These are phyloP conservation scores for Cydia amplana DNA, from an alignment of 1,140 invertebrate species.

Conservation along the genomic window DNA sequence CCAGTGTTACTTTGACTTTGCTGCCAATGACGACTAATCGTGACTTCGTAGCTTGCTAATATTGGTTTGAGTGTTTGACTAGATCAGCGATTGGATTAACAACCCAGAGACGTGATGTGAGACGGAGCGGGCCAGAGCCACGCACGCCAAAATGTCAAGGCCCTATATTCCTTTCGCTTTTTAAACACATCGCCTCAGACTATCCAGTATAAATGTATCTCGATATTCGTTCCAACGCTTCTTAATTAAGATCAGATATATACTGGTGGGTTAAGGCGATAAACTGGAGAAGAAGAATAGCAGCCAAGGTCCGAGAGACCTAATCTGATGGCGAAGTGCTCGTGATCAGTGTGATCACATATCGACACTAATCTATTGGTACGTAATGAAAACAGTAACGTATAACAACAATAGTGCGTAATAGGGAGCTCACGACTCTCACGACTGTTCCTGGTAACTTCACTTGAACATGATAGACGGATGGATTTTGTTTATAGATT, in stretches of 20 bases:
- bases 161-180: constrained; percentile 35
- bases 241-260: background rate
- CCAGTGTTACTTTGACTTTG: background rate
- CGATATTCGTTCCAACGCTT: background rate
- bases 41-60: background rate
- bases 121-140: constrained; percentile 61
- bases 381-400: constrained; percentile 24
- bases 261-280: background rate
- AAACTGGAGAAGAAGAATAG: background rate
- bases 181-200: background rate
- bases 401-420: constrained; percentile 3
- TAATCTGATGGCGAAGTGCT: constrained; percentile 23
- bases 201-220: background rate
- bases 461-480: background rate
- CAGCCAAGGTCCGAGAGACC: constrained; percentile 1
- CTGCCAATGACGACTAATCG: background rate
- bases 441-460: background rate
- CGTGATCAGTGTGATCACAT: constrained; percentile 29
- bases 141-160: constrained; percentile 70
- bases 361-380: constrained; percentile 32
- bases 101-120: constrained; percentile 52
- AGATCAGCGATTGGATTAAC: background rate
- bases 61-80: background rate
- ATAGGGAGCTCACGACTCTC: constrained; percentile 29
- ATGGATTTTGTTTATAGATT: background rate